Percentiles rank a stretch among this genome's conserved stretches.
phyloP scores from a whole-genome alignment of 2,113 vertebrate species.

The Otocyon megalotis region DNA sequence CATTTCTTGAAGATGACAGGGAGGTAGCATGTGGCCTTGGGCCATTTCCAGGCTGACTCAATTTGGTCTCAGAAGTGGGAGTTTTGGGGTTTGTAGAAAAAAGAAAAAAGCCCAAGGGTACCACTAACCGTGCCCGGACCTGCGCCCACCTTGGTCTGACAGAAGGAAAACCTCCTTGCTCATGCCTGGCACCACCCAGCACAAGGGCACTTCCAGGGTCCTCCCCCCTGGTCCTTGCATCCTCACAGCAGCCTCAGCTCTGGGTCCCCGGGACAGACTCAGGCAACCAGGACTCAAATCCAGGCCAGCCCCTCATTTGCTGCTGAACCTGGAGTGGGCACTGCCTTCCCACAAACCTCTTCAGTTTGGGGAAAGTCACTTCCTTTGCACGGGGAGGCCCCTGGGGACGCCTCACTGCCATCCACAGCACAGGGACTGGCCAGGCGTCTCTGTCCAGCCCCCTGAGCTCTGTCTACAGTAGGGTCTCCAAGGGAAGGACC shows the following conservation, averaged over 20 bases:
- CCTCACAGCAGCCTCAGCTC: neutral
- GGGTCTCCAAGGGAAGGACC: neutral
- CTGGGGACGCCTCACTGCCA: neutral
- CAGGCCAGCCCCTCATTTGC: neutral
- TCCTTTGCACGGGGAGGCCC: neutral
- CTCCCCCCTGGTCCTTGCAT: neutral
- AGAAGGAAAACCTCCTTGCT: neutral
- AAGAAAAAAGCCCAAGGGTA: neutral
- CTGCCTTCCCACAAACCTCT: neutral
- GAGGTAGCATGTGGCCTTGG: neutral
- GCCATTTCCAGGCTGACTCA: neutral
- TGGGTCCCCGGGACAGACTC: neutral
- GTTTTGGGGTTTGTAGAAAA: neutral
- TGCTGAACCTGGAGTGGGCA: neutral
- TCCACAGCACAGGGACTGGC: neutral
- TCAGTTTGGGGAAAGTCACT: neutral
- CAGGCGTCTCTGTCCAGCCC: neutral
- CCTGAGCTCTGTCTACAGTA: neutral
- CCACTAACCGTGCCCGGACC: neutral
- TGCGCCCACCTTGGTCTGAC: neutral
- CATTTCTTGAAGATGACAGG: neutral
- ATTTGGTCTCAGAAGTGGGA: neutral
- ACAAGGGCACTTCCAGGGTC: neutral
- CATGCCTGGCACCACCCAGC: too few relatives aligned
- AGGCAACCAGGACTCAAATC: neutral